phyloP scores from a whole-genome alignment of 2,797 vertebrate species.

The Chelonia mydas region DNA sequence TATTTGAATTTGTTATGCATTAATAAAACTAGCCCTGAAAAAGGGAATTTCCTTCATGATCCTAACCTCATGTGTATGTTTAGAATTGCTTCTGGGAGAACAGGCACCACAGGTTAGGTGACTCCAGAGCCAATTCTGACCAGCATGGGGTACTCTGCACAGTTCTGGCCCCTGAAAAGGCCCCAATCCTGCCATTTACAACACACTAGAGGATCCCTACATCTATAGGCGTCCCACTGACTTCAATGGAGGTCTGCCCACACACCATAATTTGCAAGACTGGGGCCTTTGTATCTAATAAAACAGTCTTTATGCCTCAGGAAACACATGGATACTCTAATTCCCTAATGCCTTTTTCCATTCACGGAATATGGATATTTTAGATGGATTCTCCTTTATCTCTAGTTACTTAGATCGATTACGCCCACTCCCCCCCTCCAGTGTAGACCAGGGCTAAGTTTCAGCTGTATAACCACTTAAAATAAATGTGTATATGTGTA shows the following conservation, averaged over 20 bases:
- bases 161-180: neutral
- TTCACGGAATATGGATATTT: neutral
- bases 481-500: too few species aligned
- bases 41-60: neutral
- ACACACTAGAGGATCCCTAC: fast-evolving
- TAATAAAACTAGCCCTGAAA: neutral
- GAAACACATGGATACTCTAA: neutral
- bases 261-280: neutral
- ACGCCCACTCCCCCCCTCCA: too few species aligned
- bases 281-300: neutral
- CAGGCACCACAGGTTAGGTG: neutral
- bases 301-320: neutral
- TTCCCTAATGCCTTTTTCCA: neutral
- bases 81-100: neutral
- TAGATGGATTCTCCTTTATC: neutral
- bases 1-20: neutral
- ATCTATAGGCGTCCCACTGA: neutral
- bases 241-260: neutral
- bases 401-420: neutral
- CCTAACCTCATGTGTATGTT: neutral
- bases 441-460: too few species aligned
- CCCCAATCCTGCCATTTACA: neutral
- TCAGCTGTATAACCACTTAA: too few species aligned
- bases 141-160: neutral
- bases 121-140: neutral